A percentile compares a stretch with the other conserved stretches of the same genome.
phyloP scores from a whole-genome alignment of 2,113 vertebrate genomes.

The Guaruba guarouba region DNA sequence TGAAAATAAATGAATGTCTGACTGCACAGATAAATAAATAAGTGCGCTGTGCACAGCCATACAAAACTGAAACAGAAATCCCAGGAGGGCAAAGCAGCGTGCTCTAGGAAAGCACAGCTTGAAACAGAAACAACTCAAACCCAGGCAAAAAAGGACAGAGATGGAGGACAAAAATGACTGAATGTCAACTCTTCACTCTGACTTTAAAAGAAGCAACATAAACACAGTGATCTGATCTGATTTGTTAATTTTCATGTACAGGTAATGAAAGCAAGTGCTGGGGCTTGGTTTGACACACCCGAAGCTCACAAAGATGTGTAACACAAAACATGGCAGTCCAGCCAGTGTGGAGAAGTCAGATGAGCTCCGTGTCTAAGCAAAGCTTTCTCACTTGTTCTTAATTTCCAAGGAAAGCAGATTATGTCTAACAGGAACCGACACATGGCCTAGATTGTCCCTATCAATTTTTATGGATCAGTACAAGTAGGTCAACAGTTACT shows the following conservation, averaged over 20 bases:
- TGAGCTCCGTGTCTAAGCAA: not conserved
- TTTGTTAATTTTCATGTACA: not conserved
- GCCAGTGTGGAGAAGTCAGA: not conserved
- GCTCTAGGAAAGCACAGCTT: not conserved
- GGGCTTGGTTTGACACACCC: not conserved
- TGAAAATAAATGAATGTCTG: not conserved
- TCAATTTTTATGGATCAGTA: not conserved
- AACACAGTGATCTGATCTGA: not conserved
- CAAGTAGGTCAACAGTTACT: not conserved
- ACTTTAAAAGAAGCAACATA: not conserved
- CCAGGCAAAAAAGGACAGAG: not conserved
- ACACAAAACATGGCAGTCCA: fast-evolving
- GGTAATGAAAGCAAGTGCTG: fast-evolving
- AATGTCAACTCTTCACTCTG: not conserved
- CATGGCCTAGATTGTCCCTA: not conserved
- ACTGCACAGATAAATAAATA: not conserved
- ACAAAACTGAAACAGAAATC: not conserved
- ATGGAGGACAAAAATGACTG: not conserved
- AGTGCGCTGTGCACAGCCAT: not conserved
- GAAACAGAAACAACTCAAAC: not conserved
- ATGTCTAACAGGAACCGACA: not conserved
- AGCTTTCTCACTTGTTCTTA: not conserved
- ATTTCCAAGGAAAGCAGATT: not conserved
- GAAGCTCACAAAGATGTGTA: not conserved
- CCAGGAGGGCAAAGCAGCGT: not conserved